Evolutionary conservation across 2,797 vertebrate genomes (phyloP).

Genomic region (Heterohyrax brucei): DNA sequence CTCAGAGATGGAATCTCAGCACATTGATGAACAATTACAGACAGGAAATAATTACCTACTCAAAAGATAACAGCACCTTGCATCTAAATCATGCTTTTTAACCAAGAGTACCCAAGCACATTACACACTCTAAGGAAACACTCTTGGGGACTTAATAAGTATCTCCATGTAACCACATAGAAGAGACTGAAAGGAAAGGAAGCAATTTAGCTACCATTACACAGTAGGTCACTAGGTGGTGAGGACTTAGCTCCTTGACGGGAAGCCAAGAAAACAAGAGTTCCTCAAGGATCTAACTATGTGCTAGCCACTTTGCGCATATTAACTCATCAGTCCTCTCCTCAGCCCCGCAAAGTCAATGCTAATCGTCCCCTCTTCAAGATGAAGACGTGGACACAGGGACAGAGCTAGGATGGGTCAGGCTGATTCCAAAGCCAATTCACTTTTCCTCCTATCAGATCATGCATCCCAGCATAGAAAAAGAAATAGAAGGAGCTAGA

Average conservation of each 20-base stretch:
- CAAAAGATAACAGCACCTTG: conserved; percentile 44
- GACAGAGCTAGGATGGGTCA: background rate
- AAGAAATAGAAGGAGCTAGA: background rate
- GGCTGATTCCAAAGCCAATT: background rate
- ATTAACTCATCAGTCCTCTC: background rate
- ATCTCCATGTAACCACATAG: background rate
- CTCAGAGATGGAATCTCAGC: background rate
- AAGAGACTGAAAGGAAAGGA: conserved; percentile 20
- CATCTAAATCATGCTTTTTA: conserved; percentile 57
- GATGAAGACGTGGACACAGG: background rate
- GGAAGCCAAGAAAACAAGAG: background rate
- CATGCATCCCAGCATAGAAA: background rate
- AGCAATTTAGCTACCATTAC: conserved; percentile 37
- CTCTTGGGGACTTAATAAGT: background rate
- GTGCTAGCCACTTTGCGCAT: background rate
- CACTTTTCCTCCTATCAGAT: background rate
- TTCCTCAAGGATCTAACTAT: background rate
- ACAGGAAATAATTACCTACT: conserved; percentile 61
- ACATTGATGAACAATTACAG: background rate
- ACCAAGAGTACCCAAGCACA: background rate
- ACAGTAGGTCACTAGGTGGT: background rate
- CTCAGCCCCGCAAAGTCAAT: background rate
- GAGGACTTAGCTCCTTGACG: background rate
- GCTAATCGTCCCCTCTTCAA: background rate
- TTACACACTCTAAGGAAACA: conserved; percentile 54